phyloP scores from a whole-genome alignment of 2,113 vertebrate species.

The Hoplias malabaricus region DNA sequence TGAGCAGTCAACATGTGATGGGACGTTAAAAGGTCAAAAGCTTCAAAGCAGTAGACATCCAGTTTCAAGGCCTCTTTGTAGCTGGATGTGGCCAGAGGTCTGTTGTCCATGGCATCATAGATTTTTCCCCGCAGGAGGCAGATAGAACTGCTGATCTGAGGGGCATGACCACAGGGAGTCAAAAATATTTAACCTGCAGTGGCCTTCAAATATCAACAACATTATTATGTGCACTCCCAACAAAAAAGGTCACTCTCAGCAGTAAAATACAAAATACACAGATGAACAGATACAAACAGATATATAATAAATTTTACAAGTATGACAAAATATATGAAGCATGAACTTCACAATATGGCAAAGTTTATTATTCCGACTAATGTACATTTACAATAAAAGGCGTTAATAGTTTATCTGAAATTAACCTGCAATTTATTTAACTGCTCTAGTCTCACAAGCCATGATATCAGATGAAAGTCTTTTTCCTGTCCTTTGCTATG shows the following conservation, averaged over 20 bases:
- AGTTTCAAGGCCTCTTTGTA: constrained; percentile 99
- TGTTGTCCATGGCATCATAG: constrained; percentile 97
- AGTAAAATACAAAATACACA: too few relatives aligned
- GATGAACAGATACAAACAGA: too few relatives aligned
- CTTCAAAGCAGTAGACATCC: constrained; percentile 99
- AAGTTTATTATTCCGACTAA: too few relatives aligned
- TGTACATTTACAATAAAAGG: too few relatives aligned
- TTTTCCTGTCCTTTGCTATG: too few relatives aligned
- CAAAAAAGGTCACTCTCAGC: not conserved
- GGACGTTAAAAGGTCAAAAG: constrained; percentile 96
- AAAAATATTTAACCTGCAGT: constrained; percentile 46
- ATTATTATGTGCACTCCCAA: not conserved
- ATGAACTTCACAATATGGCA: too few relatives aligned
- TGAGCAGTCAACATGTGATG: constrained; percentile 98
- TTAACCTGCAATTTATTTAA: too few relatives aligned
- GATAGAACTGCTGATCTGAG: constrained; percentile 95
- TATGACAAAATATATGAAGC: too few relatives aligned
- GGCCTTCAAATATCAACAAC: constrained; percentile 24
- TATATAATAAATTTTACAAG: too few relatives aligned
- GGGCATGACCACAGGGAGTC: constrained; percentile 54
- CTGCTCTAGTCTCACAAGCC: too few relatives aligned
- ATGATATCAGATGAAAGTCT: too few relatives aligned
- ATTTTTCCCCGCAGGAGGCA: constrained; percentile 96
- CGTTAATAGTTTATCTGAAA: too few relatives aligned
- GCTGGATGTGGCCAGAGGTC: constrained; percentile 92